phyloP scores from a whole-genome alignment of 2,113 vertebrate genomes.

The Lipophrys pholis region DNA sequence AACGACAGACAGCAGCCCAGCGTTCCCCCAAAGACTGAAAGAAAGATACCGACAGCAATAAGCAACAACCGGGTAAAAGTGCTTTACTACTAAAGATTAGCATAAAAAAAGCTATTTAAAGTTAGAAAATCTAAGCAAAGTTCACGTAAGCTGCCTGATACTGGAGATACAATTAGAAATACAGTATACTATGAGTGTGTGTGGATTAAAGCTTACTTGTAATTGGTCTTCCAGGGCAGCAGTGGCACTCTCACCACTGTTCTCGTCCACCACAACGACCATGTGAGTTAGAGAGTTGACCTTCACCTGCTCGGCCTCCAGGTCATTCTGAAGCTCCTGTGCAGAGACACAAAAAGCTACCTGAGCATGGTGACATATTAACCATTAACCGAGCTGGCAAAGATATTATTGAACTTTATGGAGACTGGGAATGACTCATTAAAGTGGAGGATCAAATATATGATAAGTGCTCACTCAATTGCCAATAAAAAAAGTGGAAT shows the following conservation, averaged over 20 bases:
- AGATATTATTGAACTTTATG: not conserved
- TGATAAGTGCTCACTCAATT: constrained; percentile 8
- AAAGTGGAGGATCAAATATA: constrained; percentile 6
- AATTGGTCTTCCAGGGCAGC: constrained; percentile 92
- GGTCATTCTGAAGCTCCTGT: constrained; percentile 92
- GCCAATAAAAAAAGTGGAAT: no score
- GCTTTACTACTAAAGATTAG: no score
- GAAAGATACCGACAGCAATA: not conserved
- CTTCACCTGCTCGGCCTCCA: constrained; percentile 95
- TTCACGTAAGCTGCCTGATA: no score
- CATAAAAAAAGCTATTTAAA: no score
- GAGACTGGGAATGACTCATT: not conserved
- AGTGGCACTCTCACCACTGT: constrained; percentile 91
- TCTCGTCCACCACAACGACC: constrained; percentile 98
- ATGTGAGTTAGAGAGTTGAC: constrained; percentile 99
- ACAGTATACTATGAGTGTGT: no score
- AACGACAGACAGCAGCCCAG: constrained; percentile 97
- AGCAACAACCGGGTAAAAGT: not conserved
- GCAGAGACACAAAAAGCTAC: constrained; percentile 6
- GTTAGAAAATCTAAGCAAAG: no score
- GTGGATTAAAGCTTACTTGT: constrained; percentile 83
- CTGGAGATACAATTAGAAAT: no score
- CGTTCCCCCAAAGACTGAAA: constrained; percentile 92
- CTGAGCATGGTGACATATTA: constrained; percentile 19
- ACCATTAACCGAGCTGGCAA: constrained; percentile 25